A percentile compares a stretch with the other conserved stretches of the same genome.
phyloP scores from a whole-genome alignment of 1,140 invertebrate species.

The Zaprionus kolodkinae region DNA sequence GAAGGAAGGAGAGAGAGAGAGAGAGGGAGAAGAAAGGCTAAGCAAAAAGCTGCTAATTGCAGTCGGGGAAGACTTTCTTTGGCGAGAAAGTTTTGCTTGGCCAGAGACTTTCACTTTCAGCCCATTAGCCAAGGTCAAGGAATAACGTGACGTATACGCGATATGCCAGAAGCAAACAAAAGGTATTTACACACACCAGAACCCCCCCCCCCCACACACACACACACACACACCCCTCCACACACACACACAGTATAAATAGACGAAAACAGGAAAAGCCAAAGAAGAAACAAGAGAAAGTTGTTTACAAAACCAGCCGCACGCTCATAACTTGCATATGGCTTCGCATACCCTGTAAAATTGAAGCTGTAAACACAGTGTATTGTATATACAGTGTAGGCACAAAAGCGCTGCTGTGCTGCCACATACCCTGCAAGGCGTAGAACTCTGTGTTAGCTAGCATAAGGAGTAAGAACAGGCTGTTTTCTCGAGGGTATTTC shows the following conservation, averaged over 20 bases:
- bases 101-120: conserved; percentile 29
- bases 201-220: too few relatives aligned
- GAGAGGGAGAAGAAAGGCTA: background rate
- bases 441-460: too few relatives aligned
- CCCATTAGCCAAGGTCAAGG: conserved; percentile 55
- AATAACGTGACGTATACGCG: conserved; percentile 36
- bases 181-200: conserved; percentile 35
- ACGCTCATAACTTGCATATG: background rate
- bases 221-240: background rate
- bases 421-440: background rate
- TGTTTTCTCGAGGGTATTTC: too few relatives aligned
- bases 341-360: conserved; percentile 6
- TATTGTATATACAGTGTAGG: background rate
- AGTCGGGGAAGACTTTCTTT: background rate
- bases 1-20: background rate
- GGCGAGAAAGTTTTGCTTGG: background rate
- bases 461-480: too few relatives aligned
- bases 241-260: conserved; percentile 21
- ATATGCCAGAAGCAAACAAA: conserved; percentile 24
- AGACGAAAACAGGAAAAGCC: conserved; percentile 23
- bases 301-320: conserved; percentile 61
- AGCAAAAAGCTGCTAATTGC: background rate
- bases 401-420: background rate
- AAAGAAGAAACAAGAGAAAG: background rate
- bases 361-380: background rate